Percentiles rank a stretch among this genome's conserved stretches.
Evolutionary conservation across 2,888 invertebrate genomes (phyloP).

Genomic region (Pollenia angustigena): DNA sequence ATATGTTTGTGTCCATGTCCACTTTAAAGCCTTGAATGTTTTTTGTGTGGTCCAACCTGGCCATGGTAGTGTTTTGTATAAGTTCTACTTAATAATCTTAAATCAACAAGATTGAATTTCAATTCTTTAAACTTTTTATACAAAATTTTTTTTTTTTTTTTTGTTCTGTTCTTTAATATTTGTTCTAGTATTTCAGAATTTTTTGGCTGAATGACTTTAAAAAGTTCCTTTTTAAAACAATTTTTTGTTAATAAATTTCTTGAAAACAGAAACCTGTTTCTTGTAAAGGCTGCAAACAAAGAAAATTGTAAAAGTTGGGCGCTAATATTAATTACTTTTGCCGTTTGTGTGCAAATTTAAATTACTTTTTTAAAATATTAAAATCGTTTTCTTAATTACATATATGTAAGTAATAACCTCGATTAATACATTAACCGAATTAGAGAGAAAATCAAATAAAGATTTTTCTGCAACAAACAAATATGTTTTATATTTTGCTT

Average conservation of each 20-base stretch:
- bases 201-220: conserved; percentile 52
- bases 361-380: too few species aligned
- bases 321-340: too few species aligned
- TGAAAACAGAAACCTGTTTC: neutral
- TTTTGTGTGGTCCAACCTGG: conserved; percentile 65
- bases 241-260: neutral
- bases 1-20: conserved; percentile 41
- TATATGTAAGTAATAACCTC: too few species aligned
- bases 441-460: too few species aligned
- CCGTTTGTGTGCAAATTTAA: too few species aligned
- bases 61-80: conserved; percentile 33
- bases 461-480: too few species aligned
- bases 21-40: conserved; percentile 49
- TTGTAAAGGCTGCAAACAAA: neutral
- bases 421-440: too few species aligned
- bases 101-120: conserved; percentile 62
- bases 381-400: too few species aligned
- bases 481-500: too few species aligned
- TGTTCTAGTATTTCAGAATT: neutral
- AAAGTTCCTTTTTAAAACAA: conserved; percentile 37
- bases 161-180: conserved; percentile 14
- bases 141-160: conserved; percentile 27
- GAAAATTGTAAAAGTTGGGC: too few species aligned
- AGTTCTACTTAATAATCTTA: conserved; percentile 55
- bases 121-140: conserved; percentile 18